Evolutionary conservation across 2,113 vertebrate species (phyloP).

Genomic region (Rhinoptilus africanus): DNA sequence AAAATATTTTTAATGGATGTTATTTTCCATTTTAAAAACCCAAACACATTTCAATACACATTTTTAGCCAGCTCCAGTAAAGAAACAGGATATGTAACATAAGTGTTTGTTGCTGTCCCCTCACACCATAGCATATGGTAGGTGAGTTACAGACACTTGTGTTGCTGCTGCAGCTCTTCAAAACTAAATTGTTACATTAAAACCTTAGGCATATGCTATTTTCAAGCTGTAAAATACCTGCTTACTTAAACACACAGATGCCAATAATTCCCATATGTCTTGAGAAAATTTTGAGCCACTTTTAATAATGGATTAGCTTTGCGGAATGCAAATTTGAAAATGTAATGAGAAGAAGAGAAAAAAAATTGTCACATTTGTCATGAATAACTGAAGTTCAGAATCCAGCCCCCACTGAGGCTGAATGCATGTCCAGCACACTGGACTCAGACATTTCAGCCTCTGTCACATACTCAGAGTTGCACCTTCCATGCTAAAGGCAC

Average conservation of each 20-base stretch:
- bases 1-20: background rate
- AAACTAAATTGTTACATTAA: slow-evolving; percentile 48
- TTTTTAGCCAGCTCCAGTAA: background rate
- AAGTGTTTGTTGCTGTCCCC: slow-evolving; percentile 43
- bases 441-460: background rate
- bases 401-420: background rate
- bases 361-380: background rate
- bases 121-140: slow-evolving; percentile 50
- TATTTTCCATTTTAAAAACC: background rate
- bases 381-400: background rate
- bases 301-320: slow-evolving; percentile 40
- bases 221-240: slow-evolving; percentile 61
- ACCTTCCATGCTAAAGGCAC: background rate
- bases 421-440: rapidly evolving
- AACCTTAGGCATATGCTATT: slow-evolving; percentile 59
- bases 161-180: slow-evolving; percentile 32
- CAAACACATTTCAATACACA: background rate
- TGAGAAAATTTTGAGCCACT: slow-evolving; percentile 12
- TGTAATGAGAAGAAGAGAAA: background rate
- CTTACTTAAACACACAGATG: slow-evolving; percentile 59
- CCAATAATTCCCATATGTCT: slow-evolving; percentile 55
- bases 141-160: slow-evolving; percentile 43
- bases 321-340: slow-evolving; percentile 15
- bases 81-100: background rate
- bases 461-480: background rate